Percentiles rank a stretch among this genome's conserved stretches.
These are phyloP conservation scores for Chorisops tibialis DNA, from an alignment of 2,888 invertebrate genomes.

Conservation along the genomic window DNA sequence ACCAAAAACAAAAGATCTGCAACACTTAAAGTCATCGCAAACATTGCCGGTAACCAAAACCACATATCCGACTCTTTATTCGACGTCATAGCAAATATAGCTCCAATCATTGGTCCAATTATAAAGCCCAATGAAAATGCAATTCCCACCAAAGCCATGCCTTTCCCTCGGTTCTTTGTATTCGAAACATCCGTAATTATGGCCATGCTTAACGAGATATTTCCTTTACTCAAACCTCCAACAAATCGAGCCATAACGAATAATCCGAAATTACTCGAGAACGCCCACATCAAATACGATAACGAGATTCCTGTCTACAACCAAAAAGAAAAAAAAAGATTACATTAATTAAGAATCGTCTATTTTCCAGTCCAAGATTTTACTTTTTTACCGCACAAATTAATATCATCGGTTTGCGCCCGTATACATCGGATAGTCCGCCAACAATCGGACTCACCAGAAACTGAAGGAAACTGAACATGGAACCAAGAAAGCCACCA, in stretches of 20 bases:
- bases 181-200: conserved; percentile 90
- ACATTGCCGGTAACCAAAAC: conserved; percentile 78
- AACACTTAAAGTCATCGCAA: conserved; percentile 70
- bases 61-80: conserved; percentile 64
- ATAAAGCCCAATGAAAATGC: conserved; percentile 98
- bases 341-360: conserved; percentile 9
- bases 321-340: conserved; percentile 27
- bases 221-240: conserved; percentile 95
- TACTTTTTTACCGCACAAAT: conserved; percentile 68
- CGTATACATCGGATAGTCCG: conserved; percentile 91
- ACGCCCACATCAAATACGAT: conserved; percentile 87
- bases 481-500: conserved; percentile 91
- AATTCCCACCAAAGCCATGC: conserved; percentile 97
- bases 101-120: conserved; percentile 92
- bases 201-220: conserved; percentile 92
- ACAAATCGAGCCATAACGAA: conserved; percentile 91
- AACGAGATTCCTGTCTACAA: conserved; percentile 74
- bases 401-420: conserved; percentile 81
- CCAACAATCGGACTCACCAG: conserved; percentile 91
- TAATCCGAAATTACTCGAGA: conserved; percentile 79
- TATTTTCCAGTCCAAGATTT: not conserved
- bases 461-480: conserved; percentile 96
- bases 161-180: conserved; percentile 78
- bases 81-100: conserved; percentile 72
- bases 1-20: conserved; percentile 74